Base-by-base conservation (phyloP, 2,888 invertebrate genomes). In the Cephus pulcher region DNA sequence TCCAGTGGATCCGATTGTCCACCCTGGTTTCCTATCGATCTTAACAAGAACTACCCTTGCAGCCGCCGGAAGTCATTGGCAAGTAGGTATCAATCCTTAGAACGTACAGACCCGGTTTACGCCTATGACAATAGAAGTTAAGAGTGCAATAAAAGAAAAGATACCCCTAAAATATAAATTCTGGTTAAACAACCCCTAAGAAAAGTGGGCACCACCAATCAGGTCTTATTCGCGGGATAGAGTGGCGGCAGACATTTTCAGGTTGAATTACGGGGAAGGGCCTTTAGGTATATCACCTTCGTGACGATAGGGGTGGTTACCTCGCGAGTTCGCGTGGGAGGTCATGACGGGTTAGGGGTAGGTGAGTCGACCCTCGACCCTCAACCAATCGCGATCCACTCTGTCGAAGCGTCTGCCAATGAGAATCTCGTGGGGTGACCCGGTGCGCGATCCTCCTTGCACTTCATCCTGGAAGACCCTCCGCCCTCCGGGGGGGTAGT, bases 311-410 rank as follows among this genome's bases (percentile, higher is more conserved):
- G 80, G 79, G 86, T 81, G 84, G 83, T 86, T 86, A 87, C 84
- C 86, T 88, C 87, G 87, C 87, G 89, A 86, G 87, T 86, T 89
- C 82, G 88, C 89, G 89, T 89, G 89, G 89, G 88, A 90, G 89
- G 89, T 89, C 88, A 86, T 84, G 86, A 83, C 80, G 85, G 84
- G 86, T 87, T 84, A 85, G 86, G 88, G 88, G 87, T 89, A 89
- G 90, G 88, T 89, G 88, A 90, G 79, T 78, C 89, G 88, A 90
- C 88, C 89, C 88, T 85, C 90, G 89, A 90, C 90, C 90, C 87
- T 84, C 88, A 84, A 88, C 90, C 89, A 90, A 90, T 90, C 89
- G 82, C 86, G 85, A 87, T 85, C 80, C 85, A 84, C 81, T 84
- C 84, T 84, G 82, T 84, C 81, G 84, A 86, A 84, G 80, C 75